Evolutionary conservation across 2,888 invertebrate genomes (phyloP), one percentile per base, ranked within the genome.

Genomic region (Melanotus villosus): DNA sequence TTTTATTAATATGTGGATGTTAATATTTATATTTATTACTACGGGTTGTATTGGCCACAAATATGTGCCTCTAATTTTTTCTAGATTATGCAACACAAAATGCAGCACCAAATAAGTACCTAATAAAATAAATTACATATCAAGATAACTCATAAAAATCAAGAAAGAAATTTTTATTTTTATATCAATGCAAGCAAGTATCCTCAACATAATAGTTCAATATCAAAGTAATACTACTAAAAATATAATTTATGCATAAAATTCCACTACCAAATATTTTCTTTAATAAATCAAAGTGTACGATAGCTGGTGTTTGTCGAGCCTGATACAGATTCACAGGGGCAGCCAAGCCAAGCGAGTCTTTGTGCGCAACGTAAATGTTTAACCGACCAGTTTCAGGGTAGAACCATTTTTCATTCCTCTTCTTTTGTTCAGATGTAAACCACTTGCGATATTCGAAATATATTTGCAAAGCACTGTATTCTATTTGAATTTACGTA

Each of bases 371-470:
- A 73, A 71, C 68, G 66, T 66, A 71, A 62, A 68, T 71, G 68
- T 68, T 67, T 65, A 72, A 68, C 70, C 68, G 70, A 68, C 72
- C 72, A 67, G 72, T 72, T 71, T 69, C 65, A 62, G 54, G 68
- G 56, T 45, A 64, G 67, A 64, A 74, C 62, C 71, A 75, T 75
- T 73, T 73, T 75, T 75, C 73, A 73, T 73, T 68, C 69, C 62
- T 68, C 71, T 43, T 57, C 30, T 23, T 64, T 62, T 59, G 52
- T 50, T 60, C 58, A 47, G 63, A 47, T 47, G 47, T 56, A 36
- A 64, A 68, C 50, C 68, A 71, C 60, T 66, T 69, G 64, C 52
- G 45, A 60, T 54, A 32, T 62, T 52, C 43, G 32, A 41, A 43
- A 67, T 58, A 45, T 36, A 71, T 56, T 71, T 60, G 60, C 59